A percentile compares a stretch with the other conserved stretches of the same genome.
Evolutionary conservation across 2,888 invertebrate species (phyloP).

Genomic region (Lottia gigantea): DNA sequence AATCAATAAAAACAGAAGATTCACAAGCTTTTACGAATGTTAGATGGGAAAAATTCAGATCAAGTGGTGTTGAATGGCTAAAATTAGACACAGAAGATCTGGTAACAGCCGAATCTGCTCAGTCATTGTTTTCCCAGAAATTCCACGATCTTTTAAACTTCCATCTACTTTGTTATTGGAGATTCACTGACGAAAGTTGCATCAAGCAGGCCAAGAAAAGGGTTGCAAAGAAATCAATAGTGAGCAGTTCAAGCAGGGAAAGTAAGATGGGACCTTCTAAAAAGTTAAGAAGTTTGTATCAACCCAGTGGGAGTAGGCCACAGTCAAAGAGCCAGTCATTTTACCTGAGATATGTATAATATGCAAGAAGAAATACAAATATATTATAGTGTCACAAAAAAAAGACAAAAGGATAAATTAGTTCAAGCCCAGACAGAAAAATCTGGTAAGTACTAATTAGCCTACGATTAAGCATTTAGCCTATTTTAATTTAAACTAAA

Average conservation of each 20-base stretch:
- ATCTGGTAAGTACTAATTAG: not conserved
- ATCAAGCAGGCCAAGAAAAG: not conserved
- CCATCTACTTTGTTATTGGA: not conserved
- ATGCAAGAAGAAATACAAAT: not conserved
- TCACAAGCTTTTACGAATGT: not conserved
- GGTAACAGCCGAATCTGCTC: not conserved
- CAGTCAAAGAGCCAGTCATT: not conserved
- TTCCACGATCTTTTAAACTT: not conserved
- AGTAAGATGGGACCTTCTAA: not conserved
- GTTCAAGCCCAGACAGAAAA: not conserved
- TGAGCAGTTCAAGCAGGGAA: not conserved
- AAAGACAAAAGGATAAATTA: not conserved
- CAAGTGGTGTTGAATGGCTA: not conserved
- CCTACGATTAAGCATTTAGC: too few species aligned
- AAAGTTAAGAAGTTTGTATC: too few species aligned
- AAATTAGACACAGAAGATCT: not conserved
- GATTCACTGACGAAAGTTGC: not conserved
- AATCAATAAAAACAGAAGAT: too few species aligned
- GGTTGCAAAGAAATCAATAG: not conserved
- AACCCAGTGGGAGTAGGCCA: too few species aligned
- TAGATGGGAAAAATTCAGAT: not conserved
- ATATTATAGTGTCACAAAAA: not conserved
- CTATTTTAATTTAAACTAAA: too few species aligned
- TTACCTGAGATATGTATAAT: not conserved
- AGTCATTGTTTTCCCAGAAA: not conserved